Evolutionary conservation across 1,140 invertebrate species (phyloP), one percentile per base, ranked within the genome.

Genomic region (Drosophila aff.): DNA sequence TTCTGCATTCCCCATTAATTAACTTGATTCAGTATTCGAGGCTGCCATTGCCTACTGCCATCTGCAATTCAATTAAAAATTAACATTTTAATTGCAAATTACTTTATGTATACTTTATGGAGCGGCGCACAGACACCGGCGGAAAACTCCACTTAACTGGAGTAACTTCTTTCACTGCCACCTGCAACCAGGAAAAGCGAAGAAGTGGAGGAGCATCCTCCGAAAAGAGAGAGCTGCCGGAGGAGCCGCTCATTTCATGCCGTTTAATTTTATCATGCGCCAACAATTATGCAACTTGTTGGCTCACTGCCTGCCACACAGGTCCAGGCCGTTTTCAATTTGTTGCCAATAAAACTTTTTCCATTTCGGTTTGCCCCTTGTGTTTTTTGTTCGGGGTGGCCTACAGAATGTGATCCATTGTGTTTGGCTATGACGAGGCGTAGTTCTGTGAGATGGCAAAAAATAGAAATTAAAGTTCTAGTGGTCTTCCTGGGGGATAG

Each of bases 81-180:
- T 92, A 87, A 91, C 86, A 92, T 92, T 92, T 92, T 91, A 92
- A 91, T 91, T 92, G 91, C 86, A 92, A 92, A 92, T 87, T 83
- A 81, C 87, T 85, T 77, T 66, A 58, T 52, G 64, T 68, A 77
- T 74, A 76, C 68, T 82, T 84, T 76, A 74, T 50, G 69, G 50
- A 40, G 46, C 57, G 49, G 41, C 15, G 38, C 53, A 28, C 67
- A 60, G 52, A 44, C 44, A 67, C 41, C 50, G 38, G 36, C 50
- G n/a, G 41, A 52, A 62, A 72, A 73, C 67, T 49, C 60, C 67
- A 74, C 53, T 57, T 66, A 61, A 81, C 60, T 75, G 68, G 43
- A 68, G 72, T 75, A 67, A 83, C 59, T 61, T 79, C 58, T 60
- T 60, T 61, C 46, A 16, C n/a, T 44, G 50, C 58, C 66, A 78